Conservation (phyloP, 2,113 vertebrate genomes). For the Saguinus midas region DNA sequence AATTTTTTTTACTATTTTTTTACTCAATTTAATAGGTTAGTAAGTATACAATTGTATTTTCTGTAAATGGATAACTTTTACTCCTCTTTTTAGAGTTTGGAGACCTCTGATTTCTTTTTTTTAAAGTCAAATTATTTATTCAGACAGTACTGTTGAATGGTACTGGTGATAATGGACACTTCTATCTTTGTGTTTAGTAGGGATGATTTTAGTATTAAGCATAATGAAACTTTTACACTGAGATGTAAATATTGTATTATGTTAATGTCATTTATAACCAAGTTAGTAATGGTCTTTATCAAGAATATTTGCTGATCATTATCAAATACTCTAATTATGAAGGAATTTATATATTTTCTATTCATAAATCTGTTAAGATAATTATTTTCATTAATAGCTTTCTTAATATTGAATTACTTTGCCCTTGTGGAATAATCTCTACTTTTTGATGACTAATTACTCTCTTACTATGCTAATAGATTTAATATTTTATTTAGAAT, state of each 20-base stretch:
- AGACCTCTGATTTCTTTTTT: not conserved
- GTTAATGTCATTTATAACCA: not conserved
- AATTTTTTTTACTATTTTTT: not conserved
- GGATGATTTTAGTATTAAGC: not conserved
- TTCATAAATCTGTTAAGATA: not conserved
- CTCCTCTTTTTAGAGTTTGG: not conserved
- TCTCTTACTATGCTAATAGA: not conserved
- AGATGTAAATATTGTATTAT: not conserved
- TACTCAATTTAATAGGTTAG: not conserved
- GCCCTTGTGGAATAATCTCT: not conserved
- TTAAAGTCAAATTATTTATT: not conserved
- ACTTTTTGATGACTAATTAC: not conserved
- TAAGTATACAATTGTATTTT: slow-evolving; percentile 1
- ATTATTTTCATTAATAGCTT: not conserved
- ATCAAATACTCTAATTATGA: not conserved
- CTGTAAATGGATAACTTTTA: not conserved
- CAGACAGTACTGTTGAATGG: not conserved
- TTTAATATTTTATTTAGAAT: not conserved
- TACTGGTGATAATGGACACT: not conserved
- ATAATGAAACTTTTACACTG: not conserved
- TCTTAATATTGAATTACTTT: not conserved
- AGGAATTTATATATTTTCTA: not conserved
- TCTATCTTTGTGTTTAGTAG: not conserved
- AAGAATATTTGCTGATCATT: not conserved
- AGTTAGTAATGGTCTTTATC: not conserved